Evolutionary conservation across 2,888 invertebrate species (phyloP), one percentile per base, ranked within the genome.

Genomic region (Sinotaia quadrata): DNA sequence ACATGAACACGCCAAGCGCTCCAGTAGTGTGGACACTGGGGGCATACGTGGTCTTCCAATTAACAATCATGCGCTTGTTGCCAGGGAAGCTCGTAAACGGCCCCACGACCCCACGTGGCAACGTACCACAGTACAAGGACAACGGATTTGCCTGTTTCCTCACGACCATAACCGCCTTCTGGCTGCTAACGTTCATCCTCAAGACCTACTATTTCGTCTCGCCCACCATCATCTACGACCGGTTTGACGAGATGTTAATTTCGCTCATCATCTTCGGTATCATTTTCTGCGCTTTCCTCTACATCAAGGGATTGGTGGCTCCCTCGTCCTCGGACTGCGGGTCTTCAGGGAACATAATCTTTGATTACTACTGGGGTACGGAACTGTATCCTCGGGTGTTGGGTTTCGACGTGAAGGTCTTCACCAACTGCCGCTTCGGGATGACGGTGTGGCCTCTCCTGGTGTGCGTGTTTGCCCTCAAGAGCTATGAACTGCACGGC

Each of bases 341-440:
- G 1, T 79, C 84, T n/a, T 82, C 86, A n/a, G 88, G 88, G 2
- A 88, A 88, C 69, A 74, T 85, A 41, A 78, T 91, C 27, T 90
- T 89, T 76, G 91, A 91, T 75, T 91, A 91, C 79, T 92, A 91
- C 84, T 90, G 91, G 82, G 92, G 92, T 1, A 89, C 90, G 61
- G 91, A 92, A 80, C 85, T 90, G 1, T 90, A 91, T 79, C 91
- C 91, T 0, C 80, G 89, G 27, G 75, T 91, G 2, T 83, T 88
- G 65, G 90, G 88, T 10, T 79, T 87, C 54, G 88, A 88, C 70
- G 75, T 88, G 15, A 88, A 88, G 73, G 85, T 86, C 15, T 88
- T 90, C 74, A 88, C 90, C n/a, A 89, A 89, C 80, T 89, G 89
- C 68, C 82, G 90, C 24, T 88, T 88, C 68, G 89, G 89, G 18